Percentiles rank a stretch among this genome's conserved stretches.
Evolutionary conservation across 2,113 vertebrate genomes (phyloP).

Genomic region (Aythya baeri): DNA sequence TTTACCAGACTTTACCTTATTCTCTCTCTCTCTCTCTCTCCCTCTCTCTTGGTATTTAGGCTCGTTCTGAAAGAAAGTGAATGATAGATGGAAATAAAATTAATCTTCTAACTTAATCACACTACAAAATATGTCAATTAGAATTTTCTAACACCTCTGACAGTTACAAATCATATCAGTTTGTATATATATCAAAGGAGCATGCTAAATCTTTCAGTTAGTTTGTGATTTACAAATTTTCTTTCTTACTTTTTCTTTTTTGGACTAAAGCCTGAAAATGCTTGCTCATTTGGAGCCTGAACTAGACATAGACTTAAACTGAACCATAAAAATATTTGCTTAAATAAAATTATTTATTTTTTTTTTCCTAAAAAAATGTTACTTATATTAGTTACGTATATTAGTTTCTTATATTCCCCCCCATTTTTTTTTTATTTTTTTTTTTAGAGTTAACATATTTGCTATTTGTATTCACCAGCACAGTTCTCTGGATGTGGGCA

Average conservation of each 20-base stretch:
- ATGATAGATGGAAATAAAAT: constrained; percentile 4
- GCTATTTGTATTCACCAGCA: not conserved
- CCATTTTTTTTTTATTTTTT: no score
- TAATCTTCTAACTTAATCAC: not conserved
- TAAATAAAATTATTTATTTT: not conserved
- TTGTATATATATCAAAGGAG: not conserved
- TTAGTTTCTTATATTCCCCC: no score
- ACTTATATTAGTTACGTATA: no score
- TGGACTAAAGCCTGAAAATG: not conserved
- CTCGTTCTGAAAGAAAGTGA: not conserved
- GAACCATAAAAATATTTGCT: not conserved
- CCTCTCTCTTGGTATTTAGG: not conserved
- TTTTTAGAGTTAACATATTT: not conserved
- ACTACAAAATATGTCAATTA: not conserved
- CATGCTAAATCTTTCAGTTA: not conserved
- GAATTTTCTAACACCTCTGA: not conserved
- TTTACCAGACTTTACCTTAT: not conserved
- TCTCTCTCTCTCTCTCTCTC: not conserved
- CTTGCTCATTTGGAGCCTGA: not conserved
- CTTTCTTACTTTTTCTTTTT: not conserved
- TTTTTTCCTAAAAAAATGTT: not conserved
- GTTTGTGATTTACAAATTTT: not conserved
- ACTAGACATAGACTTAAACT: not conserved
- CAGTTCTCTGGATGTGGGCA: fast-evolving
- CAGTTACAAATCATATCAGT: not conserved